Evolutionary conservation across 2,888 invertebrate species (phyloP).

Genomic region (Choreutis nemorana): DNA sequence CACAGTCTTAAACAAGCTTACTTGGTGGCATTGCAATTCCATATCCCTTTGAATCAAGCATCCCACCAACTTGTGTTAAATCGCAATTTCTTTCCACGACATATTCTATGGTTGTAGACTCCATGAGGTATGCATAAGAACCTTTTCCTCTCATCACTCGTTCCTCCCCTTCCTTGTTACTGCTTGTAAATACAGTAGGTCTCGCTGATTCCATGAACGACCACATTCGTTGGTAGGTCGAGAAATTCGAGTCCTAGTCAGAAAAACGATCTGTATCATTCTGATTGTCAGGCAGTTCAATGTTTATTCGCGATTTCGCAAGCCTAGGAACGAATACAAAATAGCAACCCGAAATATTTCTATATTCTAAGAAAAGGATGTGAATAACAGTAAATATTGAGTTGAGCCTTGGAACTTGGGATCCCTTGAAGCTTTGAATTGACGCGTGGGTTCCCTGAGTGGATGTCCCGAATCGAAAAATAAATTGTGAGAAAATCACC

Average conservation of each 20-base stretch:
- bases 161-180: conserved; percentile 90
- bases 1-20: conserved; percentile 62
- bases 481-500: too few species aligned
- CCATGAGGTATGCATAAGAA: conserved; percentile 96
- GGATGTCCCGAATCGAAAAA: too few species aligned
- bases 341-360: too few species aligned
- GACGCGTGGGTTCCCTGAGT: too few species aligned
- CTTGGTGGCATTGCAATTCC: conserved; percentile 95
- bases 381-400: too few species aligned
- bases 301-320: too few species aligned
- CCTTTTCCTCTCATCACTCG: conserved; percentile 85
- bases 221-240: conserved; percentile 96
- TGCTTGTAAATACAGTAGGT: conserved; percentile 86
- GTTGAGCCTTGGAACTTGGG: too few species aligned
- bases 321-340: too few species aligned
- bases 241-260: conserved; percentile 95
- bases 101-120: conserved; percentile 96
- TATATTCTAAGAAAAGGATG: too few species aligned
- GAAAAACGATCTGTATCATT: too few species aligned
- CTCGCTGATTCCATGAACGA: conserved; percentile 90
- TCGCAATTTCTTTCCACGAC: conserved; percentile 90
- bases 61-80: conserved; percentile 88
- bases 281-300: too few species aligned
- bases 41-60: conserved; percentile 94
- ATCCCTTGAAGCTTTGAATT: too few species aligned